Percentiles rank a stretch among this genome's conserved stretches.
phyloP scores from a whole-genome alignment of 1,140 invertebrate genomes.

The Zaprionus capensis region DNA sequence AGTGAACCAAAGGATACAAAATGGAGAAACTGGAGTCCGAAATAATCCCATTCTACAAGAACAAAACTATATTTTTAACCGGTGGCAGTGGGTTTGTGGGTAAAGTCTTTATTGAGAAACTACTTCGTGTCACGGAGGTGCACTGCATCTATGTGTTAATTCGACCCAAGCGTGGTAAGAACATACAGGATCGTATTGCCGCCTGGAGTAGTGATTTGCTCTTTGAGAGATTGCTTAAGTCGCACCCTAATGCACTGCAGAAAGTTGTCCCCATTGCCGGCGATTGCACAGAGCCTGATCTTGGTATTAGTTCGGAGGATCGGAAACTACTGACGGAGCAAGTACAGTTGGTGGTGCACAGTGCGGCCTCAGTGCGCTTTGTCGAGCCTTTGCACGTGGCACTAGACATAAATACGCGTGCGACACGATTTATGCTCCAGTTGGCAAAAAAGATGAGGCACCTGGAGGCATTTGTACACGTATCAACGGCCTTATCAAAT shows the following conservation, averaged over 20 bases:
- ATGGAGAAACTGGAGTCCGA: slow-evolving; percentile 35
- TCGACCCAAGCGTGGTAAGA: slow-evolving; percentile 90
- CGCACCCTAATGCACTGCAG: slow-evolving; percentile 35
- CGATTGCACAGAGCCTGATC: slow-evolving; percentile 86
- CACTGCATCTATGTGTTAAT: slow-evolving; percentile 90
- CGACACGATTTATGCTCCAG: slow-evolving; percentile 85
- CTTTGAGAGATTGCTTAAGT: slow-evolving; percentile 29
- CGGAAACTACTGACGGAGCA: slow-evolving; percentile 59
- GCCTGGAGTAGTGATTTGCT: slow-evolving; percentile 84
- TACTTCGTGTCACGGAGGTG: slow-evolving; percentile 90
- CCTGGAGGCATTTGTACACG: slow-evolving; percentile 88
- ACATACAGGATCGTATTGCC: slow-evolving; percentile 87
- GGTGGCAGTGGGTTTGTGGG: slow-evolving; percentile 91
- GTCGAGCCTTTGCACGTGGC: slow-evolving; percentile 90
- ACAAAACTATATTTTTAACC: slow-evolving; percentile 87
- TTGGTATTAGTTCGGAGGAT: slow-evolving; percentile 89
- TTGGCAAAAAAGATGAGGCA: slow-evolving; percentile 87
- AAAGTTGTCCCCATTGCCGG: slow-evolving; percentile 85
- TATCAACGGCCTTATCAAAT: slow-evolving; percentile 91
- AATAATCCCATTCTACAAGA: slow-evolving; percentile 86
- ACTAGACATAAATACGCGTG: slow-evolving; percentile 86
- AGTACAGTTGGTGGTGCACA: slow-evolving; percentile 92
- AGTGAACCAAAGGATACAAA: neutral
- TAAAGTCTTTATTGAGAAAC: slow-evolving; percentile 91
- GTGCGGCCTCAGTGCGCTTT: slow-evolving; percentile 93